Percentiles rank a stretch among this genome's conserved stretches.
phyloP scores from a whole-genome alignment of 2,113 vertebrate genomes.

The Zosterops lateralis region DNA sequence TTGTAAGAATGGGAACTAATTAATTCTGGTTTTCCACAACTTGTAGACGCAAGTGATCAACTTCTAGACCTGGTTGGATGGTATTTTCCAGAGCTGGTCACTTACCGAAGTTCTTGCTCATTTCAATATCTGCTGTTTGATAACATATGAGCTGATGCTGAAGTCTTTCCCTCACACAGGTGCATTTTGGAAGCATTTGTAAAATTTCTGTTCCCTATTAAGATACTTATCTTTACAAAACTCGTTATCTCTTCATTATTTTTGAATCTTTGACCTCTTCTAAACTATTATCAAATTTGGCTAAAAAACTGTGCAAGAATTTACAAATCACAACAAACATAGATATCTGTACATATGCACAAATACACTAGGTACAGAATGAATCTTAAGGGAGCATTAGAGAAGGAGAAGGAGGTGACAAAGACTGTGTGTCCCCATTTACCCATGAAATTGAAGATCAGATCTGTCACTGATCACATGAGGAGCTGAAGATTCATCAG shows the following conservation, averaged over 20 bases:
- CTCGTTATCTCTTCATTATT: neutral
- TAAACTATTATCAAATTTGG: neutral
- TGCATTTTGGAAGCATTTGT: neutral
- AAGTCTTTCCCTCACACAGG: neutral
- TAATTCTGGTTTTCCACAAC: neutral
- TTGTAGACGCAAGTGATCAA: neutral
- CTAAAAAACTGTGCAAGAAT: neutral
- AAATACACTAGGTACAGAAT: neutral
- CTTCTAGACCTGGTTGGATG: neutral
- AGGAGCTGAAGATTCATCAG: neutral
- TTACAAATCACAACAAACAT: neutral
- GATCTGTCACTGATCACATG: neutral
- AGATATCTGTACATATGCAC: neutral
- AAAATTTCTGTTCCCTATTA: neutral
- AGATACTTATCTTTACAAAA: neutral
- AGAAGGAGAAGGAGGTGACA: neutral
- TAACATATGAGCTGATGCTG: neutral
- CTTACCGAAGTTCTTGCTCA: rapidly evolving
- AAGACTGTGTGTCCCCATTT: neutral
- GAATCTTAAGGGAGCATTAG: neutral
- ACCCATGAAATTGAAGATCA: neutral
- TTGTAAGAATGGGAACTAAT: neutral
- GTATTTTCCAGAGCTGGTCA: neutral
- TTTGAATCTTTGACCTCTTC: neutral
- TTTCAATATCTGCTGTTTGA: neutral